Evolutionary conservation across 2,888 invertebrate genomes (phyloP).

Genomic region (Eupsilia transversa): DNA sequence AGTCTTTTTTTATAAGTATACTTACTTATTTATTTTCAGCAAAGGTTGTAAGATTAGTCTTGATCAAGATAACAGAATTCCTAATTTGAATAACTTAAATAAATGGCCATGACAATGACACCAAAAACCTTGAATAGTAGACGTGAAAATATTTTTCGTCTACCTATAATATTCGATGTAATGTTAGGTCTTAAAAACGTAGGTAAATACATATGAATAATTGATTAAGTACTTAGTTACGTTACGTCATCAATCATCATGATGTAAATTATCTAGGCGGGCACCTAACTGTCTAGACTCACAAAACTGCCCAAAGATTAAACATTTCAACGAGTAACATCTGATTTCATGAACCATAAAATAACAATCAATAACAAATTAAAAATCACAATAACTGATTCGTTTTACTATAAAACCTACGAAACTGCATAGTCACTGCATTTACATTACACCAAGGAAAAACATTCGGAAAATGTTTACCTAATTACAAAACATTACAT

Average conservation of each 20-base stretch:
- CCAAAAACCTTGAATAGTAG: constrained; percentile 19
- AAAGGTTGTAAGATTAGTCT: background rate
- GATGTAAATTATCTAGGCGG: constrained; percentile 7
- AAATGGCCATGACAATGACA: constrained; percentile 41
- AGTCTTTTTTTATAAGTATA: too few relatives aligned
- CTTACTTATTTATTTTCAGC: background rate
- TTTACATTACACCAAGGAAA: background rate
- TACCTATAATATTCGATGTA: background rate
- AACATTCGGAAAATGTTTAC: constrained; percentile 16
- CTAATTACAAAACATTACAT: constrained; percentile 45
- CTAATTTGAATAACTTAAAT: background rate
- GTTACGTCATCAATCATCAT: constrained; percentile 49
- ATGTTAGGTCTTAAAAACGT: background rate
- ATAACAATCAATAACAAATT: background rate
- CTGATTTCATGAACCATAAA: background rate
- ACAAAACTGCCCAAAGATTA: constrained; percentile 3
- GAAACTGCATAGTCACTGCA: background rate
- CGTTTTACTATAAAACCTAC: background rate
- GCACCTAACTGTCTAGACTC: background rate
- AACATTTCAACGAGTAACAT: background rate
- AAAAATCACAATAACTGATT: background rate
- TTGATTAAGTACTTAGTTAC: too few relatives aligned
- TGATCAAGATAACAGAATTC: constrained; percentile 7
- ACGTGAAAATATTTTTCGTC: background rate
- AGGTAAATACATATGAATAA: constrained; percentile 32